Evolutionary conservation across 2,113 vertebrate genomes (phyloP).

Genomic region (Talpa occidentalis): DNA sequence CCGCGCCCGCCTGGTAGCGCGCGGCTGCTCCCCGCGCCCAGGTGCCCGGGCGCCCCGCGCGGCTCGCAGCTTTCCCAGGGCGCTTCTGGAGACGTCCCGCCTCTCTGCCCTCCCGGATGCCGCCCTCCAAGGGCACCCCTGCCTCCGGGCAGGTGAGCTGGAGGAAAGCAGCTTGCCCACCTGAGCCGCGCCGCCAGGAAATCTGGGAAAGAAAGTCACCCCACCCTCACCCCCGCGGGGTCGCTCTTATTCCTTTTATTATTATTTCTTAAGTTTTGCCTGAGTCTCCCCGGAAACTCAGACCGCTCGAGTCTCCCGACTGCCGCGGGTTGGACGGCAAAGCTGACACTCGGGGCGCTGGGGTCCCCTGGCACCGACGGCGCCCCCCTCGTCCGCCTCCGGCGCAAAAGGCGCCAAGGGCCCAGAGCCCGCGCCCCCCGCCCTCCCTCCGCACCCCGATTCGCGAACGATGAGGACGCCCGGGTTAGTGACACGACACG

Average conservation of each 20-base stretch:
- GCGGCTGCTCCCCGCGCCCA: background rate
- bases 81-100: no score
- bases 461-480: background rate
- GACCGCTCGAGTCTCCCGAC: background rate
- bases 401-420: background rate
- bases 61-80: background rate
- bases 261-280: background rate
- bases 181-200: background rate
- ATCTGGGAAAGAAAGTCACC: background rate
- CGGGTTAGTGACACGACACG: constrained; percentile 52
- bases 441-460: background rate
- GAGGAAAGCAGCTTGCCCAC: background rate
- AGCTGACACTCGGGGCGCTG: background rate
- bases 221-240: background rate
- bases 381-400: no score
- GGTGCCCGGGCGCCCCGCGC: background rate
- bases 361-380: no score
- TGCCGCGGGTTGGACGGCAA: background rate
- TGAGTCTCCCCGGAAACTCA: background rate
- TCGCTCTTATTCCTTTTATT: background rate
- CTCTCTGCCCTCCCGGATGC: background rate
- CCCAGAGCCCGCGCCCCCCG: background rate
- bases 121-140: background rate
- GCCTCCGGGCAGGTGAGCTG: background rate
- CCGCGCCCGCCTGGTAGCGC: rapidly evolving